Conservation (phyloP, 2,888 invertebrate genomes). For the Drosophila eohydei region DNA sequence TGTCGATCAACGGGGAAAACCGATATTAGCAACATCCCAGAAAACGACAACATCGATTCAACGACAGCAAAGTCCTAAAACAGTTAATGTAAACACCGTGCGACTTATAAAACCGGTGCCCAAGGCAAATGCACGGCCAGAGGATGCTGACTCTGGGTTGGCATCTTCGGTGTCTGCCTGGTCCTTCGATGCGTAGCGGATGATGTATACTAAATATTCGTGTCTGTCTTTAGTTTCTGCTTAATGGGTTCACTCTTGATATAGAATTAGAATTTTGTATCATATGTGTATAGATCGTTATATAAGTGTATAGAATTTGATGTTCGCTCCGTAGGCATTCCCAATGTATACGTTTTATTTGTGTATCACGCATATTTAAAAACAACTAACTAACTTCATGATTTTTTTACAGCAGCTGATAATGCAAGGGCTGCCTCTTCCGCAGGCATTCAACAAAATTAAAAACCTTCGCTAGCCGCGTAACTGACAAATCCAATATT, state of each 20-base stretch:
- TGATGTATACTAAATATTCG: constrained; percentile 21
- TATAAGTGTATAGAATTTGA: constrained; percentile 2
- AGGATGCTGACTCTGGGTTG: constrained; percentile 62
- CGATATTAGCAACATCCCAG: not conserved
- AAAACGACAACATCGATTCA: not conserved
- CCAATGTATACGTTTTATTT: not conserved
- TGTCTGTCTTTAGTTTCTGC: constrained; percentile 32
- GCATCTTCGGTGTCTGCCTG: constrained; percentile 36
- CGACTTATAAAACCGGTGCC: constrained; percentile 61
- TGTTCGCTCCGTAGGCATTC: constrained; percentile 26
- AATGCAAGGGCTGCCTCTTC: constrained; percentile 25
- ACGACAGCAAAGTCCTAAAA: not conserved
- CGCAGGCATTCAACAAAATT: constrained; percentile 53
- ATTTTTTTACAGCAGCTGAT: constrained; percentile 39
- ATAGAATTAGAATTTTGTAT: constrained; percentile 8
- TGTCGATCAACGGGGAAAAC: not conserved
- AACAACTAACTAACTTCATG: constrained; percentile 12
- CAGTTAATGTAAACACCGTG: constrained; percentile 48
- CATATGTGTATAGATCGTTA: not conserved
- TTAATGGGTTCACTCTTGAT: not conserved
- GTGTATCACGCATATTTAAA: constrained; percentile 10
- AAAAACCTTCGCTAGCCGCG: constrained; percentile 45
- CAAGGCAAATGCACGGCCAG: constrained; percentile 39
- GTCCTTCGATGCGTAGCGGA: constrained; percentile 8
- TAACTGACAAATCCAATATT: constrained; percentile 27